phyloP scores from a whole-genome alignment of 2,797 vertebrate species.

The Thripadectes ignobilis region DNA sequence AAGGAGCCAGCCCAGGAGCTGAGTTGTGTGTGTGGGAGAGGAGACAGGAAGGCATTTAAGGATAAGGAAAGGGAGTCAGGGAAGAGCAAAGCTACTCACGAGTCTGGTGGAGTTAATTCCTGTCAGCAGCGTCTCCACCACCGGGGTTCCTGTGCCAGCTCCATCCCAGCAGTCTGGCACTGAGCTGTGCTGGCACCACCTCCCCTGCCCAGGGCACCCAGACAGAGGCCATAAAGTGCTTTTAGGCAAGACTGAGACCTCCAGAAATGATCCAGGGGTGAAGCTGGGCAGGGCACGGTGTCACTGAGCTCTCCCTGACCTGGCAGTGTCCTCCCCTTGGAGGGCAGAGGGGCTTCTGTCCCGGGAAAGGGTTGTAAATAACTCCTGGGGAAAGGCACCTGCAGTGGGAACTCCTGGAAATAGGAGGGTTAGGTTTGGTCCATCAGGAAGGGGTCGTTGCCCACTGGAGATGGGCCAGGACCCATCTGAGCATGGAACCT shows the following conservation, averaged over 20 bases:
- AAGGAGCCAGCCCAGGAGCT: not conserved
- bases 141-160: not conserved
- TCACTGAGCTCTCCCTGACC: not conserved
- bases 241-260: not conserved
- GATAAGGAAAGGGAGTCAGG: not conserved
- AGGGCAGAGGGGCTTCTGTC: not conserved
- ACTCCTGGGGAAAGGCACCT: not conserved
- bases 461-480: not conserved
- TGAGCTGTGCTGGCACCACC: not conserved
- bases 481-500: not conserved
- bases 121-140: not conserved
- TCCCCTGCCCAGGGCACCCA: not conserved
- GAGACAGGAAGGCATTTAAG: not conserved
- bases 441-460: too few species aligned
- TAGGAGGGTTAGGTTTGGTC: not conserved
- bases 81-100: not conserved
- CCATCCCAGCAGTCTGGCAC: not conserved
- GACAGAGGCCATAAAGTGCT: not conserved
- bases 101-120: not conserved
- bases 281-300: not conserved
- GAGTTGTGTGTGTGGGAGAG: not conserved
- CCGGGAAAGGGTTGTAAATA: not conserved
- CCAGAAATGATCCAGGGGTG: not conserved
- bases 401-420: not conserved
- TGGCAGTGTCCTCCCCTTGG: not conserved